Conservation (phyloP, 2,113 vertebrate genomes). For the Erythrocercus mccallii region DNA sequence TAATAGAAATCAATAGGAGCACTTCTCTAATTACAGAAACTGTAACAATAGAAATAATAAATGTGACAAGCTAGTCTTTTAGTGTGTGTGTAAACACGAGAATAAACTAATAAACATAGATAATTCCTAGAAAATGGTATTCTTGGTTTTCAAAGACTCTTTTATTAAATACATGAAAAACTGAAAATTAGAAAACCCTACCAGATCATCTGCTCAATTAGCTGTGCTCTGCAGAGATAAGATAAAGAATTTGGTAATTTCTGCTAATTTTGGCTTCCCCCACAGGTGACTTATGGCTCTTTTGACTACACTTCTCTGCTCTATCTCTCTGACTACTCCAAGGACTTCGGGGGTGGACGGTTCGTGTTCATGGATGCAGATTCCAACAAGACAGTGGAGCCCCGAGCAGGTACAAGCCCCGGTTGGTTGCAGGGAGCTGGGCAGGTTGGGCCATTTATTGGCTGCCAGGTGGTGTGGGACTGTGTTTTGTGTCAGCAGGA, state of each 20-base stretch:
- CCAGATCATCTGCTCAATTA: neutral
- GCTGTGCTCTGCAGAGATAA: neutral
- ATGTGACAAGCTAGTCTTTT: neutral
- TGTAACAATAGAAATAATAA: neutral
- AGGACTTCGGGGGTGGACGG: conserved; percentile 88
- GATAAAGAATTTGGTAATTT: neutral
- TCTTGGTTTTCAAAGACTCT: neutral
- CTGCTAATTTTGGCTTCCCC: neutral
- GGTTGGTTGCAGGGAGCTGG: neutral
- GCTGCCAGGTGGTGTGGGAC: neutral
- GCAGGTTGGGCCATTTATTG: neutral
- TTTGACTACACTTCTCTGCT: conserved; percentile 96
- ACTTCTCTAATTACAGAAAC: neutral
- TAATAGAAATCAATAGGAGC: neutral
- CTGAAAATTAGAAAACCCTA: neutral
- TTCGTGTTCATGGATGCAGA: conserved; percentile 90
- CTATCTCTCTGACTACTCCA: conserved; percentile 89
- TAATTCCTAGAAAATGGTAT: neutral
- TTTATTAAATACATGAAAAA: neutral
- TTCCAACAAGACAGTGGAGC: conserved; percentile 88
- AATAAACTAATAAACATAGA: neutral
- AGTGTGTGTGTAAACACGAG: neutral
- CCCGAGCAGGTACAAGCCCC: conserved; percentile 79
- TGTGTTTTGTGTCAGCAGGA: neutral
- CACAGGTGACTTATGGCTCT: conserved; percentile 91